These are phyloP conservation scores for Microcebus lehilahytsara DNA, from an alignment of 2,113 vertebrate genomes.

Conservation along the genomic window DNA sequence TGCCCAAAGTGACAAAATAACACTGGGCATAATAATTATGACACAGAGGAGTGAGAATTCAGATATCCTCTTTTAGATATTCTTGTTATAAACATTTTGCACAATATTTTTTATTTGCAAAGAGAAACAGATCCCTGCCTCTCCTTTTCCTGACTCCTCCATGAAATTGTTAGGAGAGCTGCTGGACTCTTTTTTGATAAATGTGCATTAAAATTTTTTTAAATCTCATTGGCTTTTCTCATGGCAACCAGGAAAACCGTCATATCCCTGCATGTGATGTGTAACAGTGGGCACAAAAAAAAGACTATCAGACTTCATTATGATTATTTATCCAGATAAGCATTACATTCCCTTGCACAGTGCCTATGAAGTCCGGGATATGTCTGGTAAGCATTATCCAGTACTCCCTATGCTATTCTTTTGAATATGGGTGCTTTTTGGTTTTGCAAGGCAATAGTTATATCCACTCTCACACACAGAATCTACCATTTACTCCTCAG, in stretches of 20 bases:
- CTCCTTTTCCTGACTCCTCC: neutral
- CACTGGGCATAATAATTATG: neutral
- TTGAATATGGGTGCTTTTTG: neutral
- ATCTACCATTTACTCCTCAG: neutral
- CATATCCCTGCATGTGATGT: neutral
- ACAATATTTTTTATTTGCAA: constrained; percentile 32
- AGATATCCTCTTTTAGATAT: neutral
- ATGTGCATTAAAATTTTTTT: neutral
- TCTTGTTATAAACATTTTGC: neutral
- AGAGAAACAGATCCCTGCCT: neutral
- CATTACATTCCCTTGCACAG: neutral
- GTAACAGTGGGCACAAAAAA: neutral
- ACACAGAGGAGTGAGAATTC: neutral
- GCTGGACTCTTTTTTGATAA: neutral
- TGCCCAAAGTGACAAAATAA: neutral
- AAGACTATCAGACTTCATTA: neutral
- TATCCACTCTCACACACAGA: neutral
- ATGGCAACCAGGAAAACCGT: neutral
- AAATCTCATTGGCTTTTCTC: neutral
- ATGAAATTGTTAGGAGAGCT: neutral
- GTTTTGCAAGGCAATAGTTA: neutral
- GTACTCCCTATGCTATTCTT: neutral
- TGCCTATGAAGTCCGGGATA: neutral
- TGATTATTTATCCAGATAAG: neutral
- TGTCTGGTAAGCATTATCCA: neutral